A percentile compares a stretch with the other conserved stretches of the same genome.
These are phyloP conservation scores for Cryptops parisi DNA, from an alignment of 2,888 invertebrate genomes.

Conservation along the genomic window DNA sequence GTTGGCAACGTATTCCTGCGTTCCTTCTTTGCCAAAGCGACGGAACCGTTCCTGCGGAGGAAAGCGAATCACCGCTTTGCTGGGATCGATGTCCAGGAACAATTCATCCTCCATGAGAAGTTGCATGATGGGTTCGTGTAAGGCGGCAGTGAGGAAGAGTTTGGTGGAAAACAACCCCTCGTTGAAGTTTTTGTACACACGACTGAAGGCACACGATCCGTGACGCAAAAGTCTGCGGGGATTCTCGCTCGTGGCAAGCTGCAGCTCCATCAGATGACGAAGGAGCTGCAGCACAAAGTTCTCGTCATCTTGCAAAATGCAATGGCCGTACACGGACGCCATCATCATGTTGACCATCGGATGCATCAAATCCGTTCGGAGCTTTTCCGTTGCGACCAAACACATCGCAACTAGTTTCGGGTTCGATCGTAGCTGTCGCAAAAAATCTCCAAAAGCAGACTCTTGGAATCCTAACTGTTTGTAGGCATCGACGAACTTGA, in stretches of 20 bases:
- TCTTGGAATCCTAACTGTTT: constrained; percentile 70
- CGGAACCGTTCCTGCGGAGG: constrained; percentile 43
- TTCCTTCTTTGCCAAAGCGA: constrained; percentile 63
- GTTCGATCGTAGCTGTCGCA: constrained; percentile 49
- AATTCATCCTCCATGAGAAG: constrained; percentile 80
- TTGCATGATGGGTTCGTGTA: constrained; percentile 81
- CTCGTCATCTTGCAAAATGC: constrained; percentile 59
- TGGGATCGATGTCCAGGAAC: constrained; percentile 81
- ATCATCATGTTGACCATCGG: constrained; percentile 42
- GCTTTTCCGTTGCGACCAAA: constrained; percentile 49
- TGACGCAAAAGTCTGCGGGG: constrained; percentile 60
- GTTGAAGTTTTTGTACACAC: constrained; percentile 71
- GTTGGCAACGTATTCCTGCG: constrained; percentile 53
- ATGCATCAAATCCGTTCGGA: constrained; percentile 34
- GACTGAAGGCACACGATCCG: constrained; percentile 72
- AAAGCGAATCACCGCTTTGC: constrained; percentile 44
- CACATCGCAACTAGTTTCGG: constrained; percentile 55
- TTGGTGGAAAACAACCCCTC: constrained; percentile 83
- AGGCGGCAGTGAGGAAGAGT: constrained; percentile 79
- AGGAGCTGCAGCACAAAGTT: constrained; percentile 47
- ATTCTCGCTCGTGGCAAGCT: constrained; percentile 53
- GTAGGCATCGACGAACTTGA: constrained; percentile 60
- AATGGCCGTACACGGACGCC: constrained; percentile 55
- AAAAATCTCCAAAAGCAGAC: constrained; percentile 50
- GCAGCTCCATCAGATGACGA: constrained; percentile 52